Base-by-base conservation (phyloP, 2,113 vertebrate genomes). In the Ornithorhynchus anatinus region DNA sequence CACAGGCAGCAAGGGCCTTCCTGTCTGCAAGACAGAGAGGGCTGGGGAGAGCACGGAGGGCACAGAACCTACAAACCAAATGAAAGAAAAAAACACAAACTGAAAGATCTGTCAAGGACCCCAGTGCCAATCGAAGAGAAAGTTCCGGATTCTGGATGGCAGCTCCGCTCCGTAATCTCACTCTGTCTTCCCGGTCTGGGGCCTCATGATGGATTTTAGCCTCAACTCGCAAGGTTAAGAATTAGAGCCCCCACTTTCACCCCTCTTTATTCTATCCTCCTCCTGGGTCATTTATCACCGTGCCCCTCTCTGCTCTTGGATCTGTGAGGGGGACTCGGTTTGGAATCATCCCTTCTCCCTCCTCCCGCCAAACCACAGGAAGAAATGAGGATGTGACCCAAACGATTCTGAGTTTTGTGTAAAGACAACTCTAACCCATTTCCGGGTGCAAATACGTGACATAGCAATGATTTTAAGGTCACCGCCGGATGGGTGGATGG, bases 181-280 rank as follows among this genome's bases (percentile, higher is more conserved):
- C 9, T 40, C 39, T 57, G 22, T 29, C 14, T 63, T 59, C 75
- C 64, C 73, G 77, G 71, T 70, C 83, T 6, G 0, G 36, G 23
- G 62, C 4, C 78, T 72, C 4, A 31, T 71, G 67, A 85, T 78
- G 72, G 70, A 71, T 67, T 79, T 80, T 8, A 79, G 75, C 70
- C 67, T 35, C 68, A 48, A 29, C 68, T 67, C 81, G 48, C 82
- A 60, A 81, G 84, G 86, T 86, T 42, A 3, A 6, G 3, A 69
- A 69, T 82, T 64, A 86, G 84, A 70, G 88, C 73, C 80, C 71
- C 27, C 70, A 72, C 80, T 85, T 74, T 44, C 69, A 73, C 67
- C 53, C 79, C 65, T 75, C 78, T 45, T 53, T 68, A 56, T 85
- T 91, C 82, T 82, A 65, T 31, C 69, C 74, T 84, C 64, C 60